A percentile compares a stretch with the other conserved stretches of the same genome.
Evolutionary conservation across 1,140 invertebrate species (phyloP).

Genomic region (Steinernema khuongi): DNA sequence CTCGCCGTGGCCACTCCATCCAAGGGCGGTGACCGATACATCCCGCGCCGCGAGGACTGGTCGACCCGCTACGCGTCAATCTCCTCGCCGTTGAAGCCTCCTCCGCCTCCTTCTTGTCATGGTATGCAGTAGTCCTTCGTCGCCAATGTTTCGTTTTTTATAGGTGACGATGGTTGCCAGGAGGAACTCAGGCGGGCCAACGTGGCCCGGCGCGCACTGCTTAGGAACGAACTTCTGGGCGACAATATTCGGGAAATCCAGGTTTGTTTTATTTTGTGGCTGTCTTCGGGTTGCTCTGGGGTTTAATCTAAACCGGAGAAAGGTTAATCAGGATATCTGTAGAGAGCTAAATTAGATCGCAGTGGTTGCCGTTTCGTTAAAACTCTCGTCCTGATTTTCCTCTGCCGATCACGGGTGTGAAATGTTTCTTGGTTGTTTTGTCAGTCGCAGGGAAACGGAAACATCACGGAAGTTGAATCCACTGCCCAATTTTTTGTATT

Average conservation of each 20-base stretch:
- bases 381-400: no score
- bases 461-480: no score
- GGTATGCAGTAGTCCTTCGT: background rate
- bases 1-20: no score
- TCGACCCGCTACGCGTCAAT: constrained; percentile 38
- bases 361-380: no score
- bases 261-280: constrained; percentile 33
- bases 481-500: no score
- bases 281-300: background rate
- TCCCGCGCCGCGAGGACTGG: constrained; percentile 40
- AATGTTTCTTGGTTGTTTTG: no score
- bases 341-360: no score
- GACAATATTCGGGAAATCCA: constrained; percentile 56
- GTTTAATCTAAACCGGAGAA: background rate
- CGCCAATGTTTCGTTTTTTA: background rate
- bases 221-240: constrained; percentile 54
- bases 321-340: background rate
- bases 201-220: constrained; percentile 34
- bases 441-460: no score
- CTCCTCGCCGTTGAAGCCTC: background rate
- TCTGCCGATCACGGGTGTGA: no score
- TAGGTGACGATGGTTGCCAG: constrained; percentile 35
- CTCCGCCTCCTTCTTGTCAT: background rate
- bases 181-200: constrained; percentile 20
- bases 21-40: constrained; percentile 41